Evolutionary conservation across 2,797 vertebrate species (phyloP).

Genomic region (Platalea minor): DNA sequence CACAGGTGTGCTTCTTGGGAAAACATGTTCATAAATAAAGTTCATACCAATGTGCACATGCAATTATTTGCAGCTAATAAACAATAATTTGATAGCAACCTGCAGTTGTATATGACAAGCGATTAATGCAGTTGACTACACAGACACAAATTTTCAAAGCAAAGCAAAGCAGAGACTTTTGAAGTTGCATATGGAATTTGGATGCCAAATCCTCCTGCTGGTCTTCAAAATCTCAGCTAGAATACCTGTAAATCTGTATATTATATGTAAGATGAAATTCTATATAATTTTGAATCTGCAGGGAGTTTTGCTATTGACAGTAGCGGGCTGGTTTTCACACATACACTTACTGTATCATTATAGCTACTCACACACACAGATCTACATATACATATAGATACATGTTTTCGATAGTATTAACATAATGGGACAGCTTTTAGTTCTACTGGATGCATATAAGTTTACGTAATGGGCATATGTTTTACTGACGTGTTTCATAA

Average conservation of each 20-base stretch:
- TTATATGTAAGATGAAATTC: neutral
- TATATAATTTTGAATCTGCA: neutral
- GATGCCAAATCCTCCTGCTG: neutral
- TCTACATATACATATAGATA: neutral
- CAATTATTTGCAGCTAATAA: neutral
- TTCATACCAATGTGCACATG: neutral
- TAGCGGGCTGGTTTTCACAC: neutral
- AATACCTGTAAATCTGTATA: neutral
- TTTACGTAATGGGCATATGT: neutral
- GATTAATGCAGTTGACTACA: neutral
- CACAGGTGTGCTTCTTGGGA: neutral
- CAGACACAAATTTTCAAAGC: neutral
- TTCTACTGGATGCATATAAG: neutral
- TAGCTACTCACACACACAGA: neutral
- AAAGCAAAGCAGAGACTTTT: neutral
- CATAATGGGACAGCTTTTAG: neutral
- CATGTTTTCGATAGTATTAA: neutral
- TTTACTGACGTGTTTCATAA: neutral
- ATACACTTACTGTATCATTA: neutral
- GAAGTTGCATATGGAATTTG: neutral
- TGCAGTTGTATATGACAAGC: neutral
- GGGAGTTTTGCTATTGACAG: neutral
- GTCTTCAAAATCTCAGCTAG: neutral
- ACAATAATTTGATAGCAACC: neutral
- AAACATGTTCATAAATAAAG: neutral